Evolutionary conservation across 2,888 invertebrate genomes (phyloP).

Genomic region (Zele albiditarsus): DNA sequence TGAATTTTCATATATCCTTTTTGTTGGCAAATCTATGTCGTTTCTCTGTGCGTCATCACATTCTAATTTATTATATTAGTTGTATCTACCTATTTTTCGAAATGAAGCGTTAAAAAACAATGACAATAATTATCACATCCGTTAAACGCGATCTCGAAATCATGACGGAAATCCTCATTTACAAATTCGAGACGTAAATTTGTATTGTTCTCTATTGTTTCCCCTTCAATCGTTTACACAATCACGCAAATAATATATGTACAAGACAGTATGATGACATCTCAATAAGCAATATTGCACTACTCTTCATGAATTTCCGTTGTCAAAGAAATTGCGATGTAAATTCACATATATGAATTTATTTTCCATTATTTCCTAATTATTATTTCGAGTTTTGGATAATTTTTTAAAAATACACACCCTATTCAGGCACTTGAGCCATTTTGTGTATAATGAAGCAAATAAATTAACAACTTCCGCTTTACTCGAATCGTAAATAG

Average conservation of each 20-base stretch:
- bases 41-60: neutral
- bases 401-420: too few species aligned
- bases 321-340: neutral
- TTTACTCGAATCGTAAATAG: too few species aligned
- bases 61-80: neutral
- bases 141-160: neutral
- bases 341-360: neutral
- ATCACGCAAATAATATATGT: neutral
- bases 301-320: neutral
- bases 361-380: neutral
- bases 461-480: too few species aligned
- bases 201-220: neutral
- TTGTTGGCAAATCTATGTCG: neutral
- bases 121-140: neutral
- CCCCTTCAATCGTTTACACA: neutral
- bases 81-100: neutral
- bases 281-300: neutral
- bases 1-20: neutral
- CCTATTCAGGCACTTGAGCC: too few species aligned
- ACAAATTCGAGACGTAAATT: neutral
- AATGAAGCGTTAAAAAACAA: neutral
- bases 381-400: neutral
- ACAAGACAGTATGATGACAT: neutral
- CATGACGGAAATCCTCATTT: neutral
- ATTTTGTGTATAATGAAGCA: too few species aligned